Conservation (phyloP, 2,797 vertebrate genomes). For the Labroides dimidiatus region DNA sequence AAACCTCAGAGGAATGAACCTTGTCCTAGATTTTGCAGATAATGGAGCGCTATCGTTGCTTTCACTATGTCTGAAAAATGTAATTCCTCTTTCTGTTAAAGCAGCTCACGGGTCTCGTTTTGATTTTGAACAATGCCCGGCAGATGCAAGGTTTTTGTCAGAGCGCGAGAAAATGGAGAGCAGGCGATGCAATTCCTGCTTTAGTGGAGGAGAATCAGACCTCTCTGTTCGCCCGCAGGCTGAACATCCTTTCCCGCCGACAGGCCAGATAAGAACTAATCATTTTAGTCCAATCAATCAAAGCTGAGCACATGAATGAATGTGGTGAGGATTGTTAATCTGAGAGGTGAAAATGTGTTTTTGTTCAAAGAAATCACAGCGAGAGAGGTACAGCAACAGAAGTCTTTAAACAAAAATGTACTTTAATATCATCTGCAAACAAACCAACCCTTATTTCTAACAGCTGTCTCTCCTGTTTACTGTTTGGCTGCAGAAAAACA, state of each 20-base stretch:
- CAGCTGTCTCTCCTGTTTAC: not conserved
- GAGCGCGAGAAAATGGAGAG: constrained; percentile 3
- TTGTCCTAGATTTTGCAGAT: constrained; percentile 59
- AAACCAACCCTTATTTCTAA: constrained; percentile 21
- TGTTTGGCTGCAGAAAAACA: constrained; percentile 14
- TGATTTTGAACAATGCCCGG: constrained; percentile 49
- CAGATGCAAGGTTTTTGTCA: constrained; percentile 41
- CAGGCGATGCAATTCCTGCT: constrained; percentile 25
- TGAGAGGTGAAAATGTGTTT: constrained; percentile 2
- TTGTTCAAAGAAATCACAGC: constrained; percentile 16
- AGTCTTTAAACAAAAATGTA: not conserved
- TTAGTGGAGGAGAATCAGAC: constrained; percentile 39
- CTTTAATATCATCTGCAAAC: constrained; percentile 15
- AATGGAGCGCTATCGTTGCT: constrained; percentile 36
- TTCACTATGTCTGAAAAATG: constrained; percentile 51
- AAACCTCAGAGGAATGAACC: constrained; percentile 65
- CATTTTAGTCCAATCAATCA: constrained; percentile 49
- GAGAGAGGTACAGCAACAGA: not conserved
- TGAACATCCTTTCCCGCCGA: constrained; percentile 27
- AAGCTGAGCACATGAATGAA: constrained; percentile 34
- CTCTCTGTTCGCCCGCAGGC: constrained; percentile 41
- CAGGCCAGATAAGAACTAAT: constrained; percentile 25
- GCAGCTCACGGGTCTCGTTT: constrained; percentile 48
- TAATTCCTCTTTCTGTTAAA: constrained; percentile 41
- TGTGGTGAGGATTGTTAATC: constrained; percentile 25